Evolutionary conservation across 2,113 vertebrate genomes (phyloP).

Genomic region (Anarhynchus alexandrinus): DNA sequence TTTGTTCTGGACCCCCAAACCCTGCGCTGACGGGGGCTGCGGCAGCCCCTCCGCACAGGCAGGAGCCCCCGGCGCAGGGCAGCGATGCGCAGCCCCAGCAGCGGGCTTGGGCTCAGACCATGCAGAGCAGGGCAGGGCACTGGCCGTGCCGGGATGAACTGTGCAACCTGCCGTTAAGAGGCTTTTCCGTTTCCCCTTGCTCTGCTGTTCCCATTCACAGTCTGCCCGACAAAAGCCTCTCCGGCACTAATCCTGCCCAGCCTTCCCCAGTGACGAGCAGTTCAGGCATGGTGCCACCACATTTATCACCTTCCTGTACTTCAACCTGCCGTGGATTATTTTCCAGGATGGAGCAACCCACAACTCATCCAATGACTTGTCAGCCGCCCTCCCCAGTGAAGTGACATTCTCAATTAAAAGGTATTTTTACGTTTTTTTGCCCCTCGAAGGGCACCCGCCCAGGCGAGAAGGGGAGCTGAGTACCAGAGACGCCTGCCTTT

Average conservation of each 20-base stretch:
- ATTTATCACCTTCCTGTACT: not conserved
- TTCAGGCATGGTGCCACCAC: not conserved
- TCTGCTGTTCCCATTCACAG: not conserved
- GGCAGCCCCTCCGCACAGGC: not conserved
- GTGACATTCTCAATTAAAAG: not conserved
- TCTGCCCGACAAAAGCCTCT: constrained; percentile 25
- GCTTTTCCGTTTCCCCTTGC: not conserved
- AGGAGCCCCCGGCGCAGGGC: not conserved
- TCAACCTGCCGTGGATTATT: not conserved
- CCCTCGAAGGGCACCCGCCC: not conserved
- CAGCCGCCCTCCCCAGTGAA: not conserved
- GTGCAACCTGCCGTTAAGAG: not conserved
- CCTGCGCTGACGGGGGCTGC: not conserved
- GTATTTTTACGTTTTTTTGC: not conserved
- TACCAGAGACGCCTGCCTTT: not conserved
- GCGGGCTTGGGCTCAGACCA: not conserved
- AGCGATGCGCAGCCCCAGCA: not conserved
- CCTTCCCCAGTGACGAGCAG: rapidly evolving
- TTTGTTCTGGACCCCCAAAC: rapidly evolving
- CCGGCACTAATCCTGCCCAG: constrained; percentile 1
- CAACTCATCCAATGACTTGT: not conserved
- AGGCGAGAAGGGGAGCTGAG: not conserved
- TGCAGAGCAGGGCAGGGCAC: not conserved
- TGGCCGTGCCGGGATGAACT: not conserved
- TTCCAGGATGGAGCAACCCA: not conserved